Conservation (phyloP, 2,797 vertebrate genomes). For the Chiloscyllium punctatum region DNA sequence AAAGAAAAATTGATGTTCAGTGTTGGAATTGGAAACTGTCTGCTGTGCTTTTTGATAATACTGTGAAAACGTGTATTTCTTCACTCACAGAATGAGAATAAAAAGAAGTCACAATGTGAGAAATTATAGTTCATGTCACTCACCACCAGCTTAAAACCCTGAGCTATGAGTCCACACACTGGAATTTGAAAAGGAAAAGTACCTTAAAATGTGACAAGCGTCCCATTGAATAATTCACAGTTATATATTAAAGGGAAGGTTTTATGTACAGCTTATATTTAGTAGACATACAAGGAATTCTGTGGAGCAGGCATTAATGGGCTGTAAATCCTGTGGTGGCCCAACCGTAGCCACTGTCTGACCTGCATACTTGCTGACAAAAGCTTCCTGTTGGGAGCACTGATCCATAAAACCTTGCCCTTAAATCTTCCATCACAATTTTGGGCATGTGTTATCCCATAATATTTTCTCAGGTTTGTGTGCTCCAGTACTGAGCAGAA, state of each 20-base stretch:
- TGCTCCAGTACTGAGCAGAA: background rate
- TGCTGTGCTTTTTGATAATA: background rate
- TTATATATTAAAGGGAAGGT: background rate
- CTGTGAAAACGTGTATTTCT: background rate
- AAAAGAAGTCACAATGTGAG: background rate
- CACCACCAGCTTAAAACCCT: background rate
- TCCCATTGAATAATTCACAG: background rate
- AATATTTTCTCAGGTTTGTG: background rate
- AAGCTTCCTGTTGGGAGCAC: background rate
- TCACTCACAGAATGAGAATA: background rate
- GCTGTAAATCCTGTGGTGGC: background rate
- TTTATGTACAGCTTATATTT: background rate
- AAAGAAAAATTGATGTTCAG: background rate
- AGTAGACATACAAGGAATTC: background rate
- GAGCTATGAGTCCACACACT: background rate
- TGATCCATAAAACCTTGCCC: background rate
- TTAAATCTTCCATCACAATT: background rate
- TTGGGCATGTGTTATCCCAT: background rate
- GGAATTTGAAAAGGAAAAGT: background rate
- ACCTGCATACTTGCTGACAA: background rate
- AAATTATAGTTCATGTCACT: constrained; percentile 6
- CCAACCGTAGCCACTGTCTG: background rate
- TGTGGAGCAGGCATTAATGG: background rate
- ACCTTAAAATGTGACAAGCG: background rate
- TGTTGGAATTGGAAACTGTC: background rate